A percentile compares a stretch with the other conserved stretches of the same genome.
Conservation (phyloP, 2,113 vertebrate species). For the Gymnobelideus leadbeateri region DNA sequence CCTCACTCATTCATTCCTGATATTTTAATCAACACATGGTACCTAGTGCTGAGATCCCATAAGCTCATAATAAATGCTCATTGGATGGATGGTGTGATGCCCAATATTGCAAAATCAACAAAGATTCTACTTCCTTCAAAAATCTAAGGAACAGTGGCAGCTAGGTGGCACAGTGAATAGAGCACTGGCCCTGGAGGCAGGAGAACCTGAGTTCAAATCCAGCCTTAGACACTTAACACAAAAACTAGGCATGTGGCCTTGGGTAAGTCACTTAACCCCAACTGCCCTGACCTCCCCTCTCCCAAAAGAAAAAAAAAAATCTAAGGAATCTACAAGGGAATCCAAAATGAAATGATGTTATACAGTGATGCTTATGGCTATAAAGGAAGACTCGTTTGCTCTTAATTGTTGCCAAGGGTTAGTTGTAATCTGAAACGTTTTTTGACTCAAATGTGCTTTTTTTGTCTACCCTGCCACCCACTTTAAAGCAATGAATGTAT, state of each 20-base stretch:
- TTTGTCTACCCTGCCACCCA: neutral
- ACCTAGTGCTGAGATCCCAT: neutral
- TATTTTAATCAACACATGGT: neutral
- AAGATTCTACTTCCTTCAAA: neutral
- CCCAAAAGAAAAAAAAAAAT: too few relatives aligned
- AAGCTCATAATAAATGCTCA: neutral
- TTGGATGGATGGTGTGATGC: neutral
- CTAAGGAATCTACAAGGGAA: neutral
- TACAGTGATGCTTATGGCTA: neutral
- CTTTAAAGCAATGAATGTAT: neutral
- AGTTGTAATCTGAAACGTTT: neutral
- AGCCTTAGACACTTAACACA: too few relatives aligned
- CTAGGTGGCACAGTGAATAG: too few relatives aligned
- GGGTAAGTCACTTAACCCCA: too few relatives aligned
- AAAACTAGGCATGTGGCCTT: too few relatives aligned
- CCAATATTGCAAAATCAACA: neutral
- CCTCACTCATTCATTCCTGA: neutral
- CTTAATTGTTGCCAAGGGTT: neutral
- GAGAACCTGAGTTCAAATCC: too few relatives aligned
- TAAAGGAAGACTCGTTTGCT: neutral
- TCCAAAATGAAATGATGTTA: neutral
- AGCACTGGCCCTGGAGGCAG: too few relatives aligned
- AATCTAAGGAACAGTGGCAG: neutral
- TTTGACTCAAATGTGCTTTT: neutral
- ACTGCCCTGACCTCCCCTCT: too few relatives aligned